Percentiles rank a stretch among this genome's conserved stretches.
Conservation (phyloP, 2,888 invertebrate genomes). For the Orthonychiurus folsomi region DNA sequence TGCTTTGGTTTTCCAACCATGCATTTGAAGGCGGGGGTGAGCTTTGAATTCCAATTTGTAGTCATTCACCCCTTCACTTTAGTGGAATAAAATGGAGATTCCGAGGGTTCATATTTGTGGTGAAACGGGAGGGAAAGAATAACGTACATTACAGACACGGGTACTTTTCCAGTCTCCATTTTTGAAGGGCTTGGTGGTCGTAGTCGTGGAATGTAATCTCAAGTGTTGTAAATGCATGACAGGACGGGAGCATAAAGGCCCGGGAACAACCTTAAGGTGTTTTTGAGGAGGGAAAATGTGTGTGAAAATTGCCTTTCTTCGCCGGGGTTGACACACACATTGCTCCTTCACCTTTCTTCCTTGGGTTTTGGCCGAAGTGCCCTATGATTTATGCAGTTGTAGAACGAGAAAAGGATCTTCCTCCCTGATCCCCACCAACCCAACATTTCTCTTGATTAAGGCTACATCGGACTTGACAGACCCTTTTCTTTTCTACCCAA, state of each 20-base stretch:
- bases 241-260: background rate
- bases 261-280: background rate
- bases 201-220: background rate
- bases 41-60: conserved; percentile 1
- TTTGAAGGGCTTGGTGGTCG: no score
- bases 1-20: background rate
- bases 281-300: conserved; percentile 6
- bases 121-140: background rate
- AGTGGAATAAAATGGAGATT: conserved; percentile 1
- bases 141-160: background rate
- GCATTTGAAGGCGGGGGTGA: background rate
- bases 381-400: conserved; percentile 27
- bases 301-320: background rate
- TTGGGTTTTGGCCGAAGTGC: conserved; percentile 3
- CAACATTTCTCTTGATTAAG: conserved; percentile 39
- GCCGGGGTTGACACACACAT: conserved; percentile 1
- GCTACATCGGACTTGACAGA: conserved; percentile 33
- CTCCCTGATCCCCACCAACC: conserved; percentile 32
- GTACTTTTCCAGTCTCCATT: background rate
- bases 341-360: conserved; percentile 2
- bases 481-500: conserved; percentile 27
- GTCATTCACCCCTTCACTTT: background rate
- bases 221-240: conserved; percentile 1
- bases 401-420: conserved; percentile 19
- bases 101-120: background rate